Conservation (phyloP, 1,140 invertebrate species). For the Kradibia gibbosae region DNA sequence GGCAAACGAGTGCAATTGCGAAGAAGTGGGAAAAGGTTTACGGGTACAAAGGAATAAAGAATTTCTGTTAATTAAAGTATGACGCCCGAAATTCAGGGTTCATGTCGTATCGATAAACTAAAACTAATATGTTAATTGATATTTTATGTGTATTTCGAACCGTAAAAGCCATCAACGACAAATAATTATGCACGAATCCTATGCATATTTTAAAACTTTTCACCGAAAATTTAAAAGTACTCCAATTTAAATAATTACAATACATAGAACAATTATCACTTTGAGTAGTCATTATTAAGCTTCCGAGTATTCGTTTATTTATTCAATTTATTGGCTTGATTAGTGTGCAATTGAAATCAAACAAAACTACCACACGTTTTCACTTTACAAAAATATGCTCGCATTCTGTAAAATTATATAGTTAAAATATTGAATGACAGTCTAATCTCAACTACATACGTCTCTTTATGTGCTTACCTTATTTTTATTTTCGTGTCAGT, state of each 20-base stretch:
- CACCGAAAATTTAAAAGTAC: conserved; percentile 1
- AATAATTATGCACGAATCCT: conserved; percentile 24
- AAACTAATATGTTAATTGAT: no score
- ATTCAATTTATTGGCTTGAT: neutral
- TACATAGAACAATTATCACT: no score
- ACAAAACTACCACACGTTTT: conserved; percentile 30
- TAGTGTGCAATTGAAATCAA: conserved; percentile 6
- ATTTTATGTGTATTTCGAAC: no score
- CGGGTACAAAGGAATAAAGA: no score
- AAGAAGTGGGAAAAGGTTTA: no score
- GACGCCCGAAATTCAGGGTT: no score
- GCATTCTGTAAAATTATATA: conserved; percentile 12
- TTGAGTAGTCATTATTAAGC: conserved; percentile 2
- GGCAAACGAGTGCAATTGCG: no score
- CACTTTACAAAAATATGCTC: conserved; percentile 45
- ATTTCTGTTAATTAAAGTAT: no score
- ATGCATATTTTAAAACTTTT: neutral
- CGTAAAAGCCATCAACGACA: no score
- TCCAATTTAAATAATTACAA: conserved; percentile 15
- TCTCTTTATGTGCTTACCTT: conserved; percentile 29
- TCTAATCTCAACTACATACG: conserved; percentile 44
- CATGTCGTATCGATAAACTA: no score
- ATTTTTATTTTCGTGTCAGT: neutral
- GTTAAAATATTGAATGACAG: conserved; percentile 32
- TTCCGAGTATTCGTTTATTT: conserved; percentile 38